Base-by-base conservation (phyloP, 1,140 invertebrate species). In the Lordiphosa mommai region DNA sequence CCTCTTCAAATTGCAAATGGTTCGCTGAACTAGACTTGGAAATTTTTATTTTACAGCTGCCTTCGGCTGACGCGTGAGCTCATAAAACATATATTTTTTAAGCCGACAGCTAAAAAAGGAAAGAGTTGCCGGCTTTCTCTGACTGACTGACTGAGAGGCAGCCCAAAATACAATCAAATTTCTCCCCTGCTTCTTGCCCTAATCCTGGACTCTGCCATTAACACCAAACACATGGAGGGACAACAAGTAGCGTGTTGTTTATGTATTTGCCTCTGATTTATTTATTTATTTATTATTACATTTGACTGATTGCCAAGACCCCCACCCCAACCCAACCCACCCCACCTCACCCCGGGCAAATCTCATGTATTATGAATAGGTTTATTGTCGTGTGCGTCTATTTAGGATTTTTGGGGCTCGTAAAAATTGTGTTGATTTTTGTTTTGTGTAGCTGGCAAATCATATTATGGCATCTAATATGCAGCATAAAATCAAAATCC, bases 261-360 rank as follows among this genome's bases (percentile, higher is more conserved):
- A 34, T 48, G 17, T 53, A 27, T 59, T 50, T 57, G 68, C 33
- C 29, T 13, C 37, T 63, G 49, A 52, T 61, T 59, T 71, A 76
- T 76, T 82, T 80, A 82, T 79, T 82, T 76, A 80, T 80, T 74
- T 80, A 74, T 76, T 80, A 82, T 67, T 67, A 63, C 77, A 82
- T 80, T 82, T 76, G 71, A 76, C 61, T 80, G 76, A 80, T 82
- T 76, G 74, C 55, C 60, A 36, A 79, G 68, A 52, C 61, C 36
- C 43, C 27, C 10, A 27, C 33, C 12, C 14, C 29, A 37, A 12
- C 38, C 27, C 20, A 2, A 38, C 23, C 9, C 14, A n/a, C 29
- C 17, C 33, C 1, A 14, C 23, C 20, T 8, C 9, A 16, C 51
- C 47, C 3, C 9, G 6, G 67, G 38, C 52, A 61, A 59, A 59